These are phyloP conservation scores for Trypoxylon attenuatum DNA, from an alignment of 2,888 invertebrate species.

Conservation along the genomic window DNA sequence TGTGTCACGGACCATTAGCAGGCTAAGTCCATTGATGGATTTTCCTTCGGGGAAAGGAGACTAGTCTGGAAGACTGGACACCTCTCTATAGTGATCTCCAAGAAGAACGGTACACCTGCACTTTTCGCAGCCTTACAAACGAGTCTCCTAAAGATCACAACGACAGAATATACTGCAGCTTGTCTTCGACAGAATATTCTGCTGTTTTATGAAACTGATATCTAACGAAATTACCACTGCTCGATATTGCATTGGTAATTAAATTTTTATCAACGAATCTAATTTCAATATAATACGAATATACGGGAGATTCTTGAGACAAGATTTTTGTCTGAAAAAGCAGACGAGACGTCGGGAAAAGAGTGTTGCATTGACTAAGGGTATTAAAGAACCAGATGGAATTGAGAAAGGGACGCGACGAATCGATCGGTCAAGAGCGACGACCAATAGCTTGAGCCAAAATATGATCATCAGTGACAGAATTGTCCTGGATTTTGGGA, in stretches of 20 bases:
- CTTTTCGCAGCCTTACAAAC: slow-evolving; percentile 10
- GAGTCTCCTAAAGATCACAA: too few relatives aligned
- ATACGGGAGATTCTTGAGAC: not conserved
- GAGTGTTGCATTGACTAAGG: not conserved
- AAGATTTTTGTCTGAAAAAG: not conserved
- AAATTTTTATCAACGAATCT: too few relatives aligned
- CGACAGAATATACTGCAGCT: too few relatives aligned
- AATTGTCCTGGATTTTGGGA: slow-evolving; percentile 31
- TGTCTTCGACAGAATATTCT: too few relatives aligned
- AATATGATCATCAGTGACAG: slow-evolving; percentile 35
- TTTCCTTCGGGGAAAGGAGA: slow-evolving; percentile 27
- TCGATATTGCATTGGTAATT: not conserved
- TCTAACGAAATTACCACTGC: too few relatives aligned
- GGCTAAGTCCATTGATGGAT: slow-evolving; percentile 54
- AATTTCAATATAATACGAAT: not conserved
- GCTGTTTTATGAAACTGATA: too few relatives aligned
- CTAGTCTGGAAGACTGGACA: not conserved
- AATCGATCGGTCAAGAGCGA: not conserved
- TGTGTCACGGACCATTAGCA: slow-evolving; percentile 54
- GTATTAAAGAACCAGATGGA: not conserved
- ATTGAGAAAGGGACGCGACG: not conserved
- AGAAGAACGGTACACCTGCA: slow-evolving; percentile 23
- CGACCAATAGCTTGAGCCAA: too few relatives aligned
- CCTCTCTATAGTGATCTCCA: too few relatives aligned
- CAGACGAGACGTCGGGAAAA: not conserved